Percentiles rank a stretch among this genome's conserved stretches.
Evolutionary conservation across 2,113 vertebrate species (phyloP).

Genomic region (Strix uralensis): DNA sequence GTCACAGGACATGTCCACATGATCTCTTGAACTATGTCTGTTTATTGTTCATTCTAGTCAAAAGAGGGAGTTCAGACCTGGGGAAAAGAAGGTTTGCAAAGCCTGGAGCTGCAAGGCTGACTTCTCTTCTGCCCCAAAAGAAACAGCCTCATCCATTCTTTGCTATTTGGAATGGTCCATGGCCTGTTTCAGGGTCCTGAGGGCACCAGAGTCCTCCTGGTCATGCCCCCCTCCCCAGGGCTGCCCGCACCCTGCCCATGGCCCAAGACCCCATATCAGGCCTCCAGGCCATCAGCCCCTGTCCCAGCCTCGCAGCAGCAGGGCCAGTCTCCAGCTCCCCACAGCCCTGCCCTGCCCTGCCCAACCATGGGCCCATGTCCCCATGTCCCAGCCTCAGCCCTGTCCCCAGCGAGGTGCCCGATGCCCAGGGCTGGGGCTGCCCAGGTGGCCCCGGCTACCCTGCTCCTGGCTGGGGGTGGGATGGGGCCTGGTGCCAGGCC

Average conservation of each 20-base stretch:
- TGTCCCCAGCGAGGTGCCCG: background rate
- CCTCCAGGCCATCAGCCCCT: rapidly evolving
- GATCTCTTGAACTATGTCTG: background rate
- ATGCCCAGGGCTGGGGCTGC: rapidly evolving
- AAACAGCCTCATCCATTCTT: background rate
- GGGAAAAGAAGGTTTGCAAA: background rate
- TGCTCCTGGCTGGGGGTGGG: background rate
- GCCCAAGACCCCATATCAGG: rapidly evolving
- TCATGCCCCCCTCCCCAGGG: background rate
- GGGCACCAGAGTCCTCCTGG: too few relatives aligned
- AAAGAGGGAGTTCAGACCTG: background rate
- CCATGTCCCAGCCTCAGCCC: background rate
- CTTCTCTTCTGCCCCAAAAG: background rate
- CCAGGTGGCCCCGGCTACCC: rapidly evolving
- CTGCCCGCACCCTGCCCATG: rapidly evolving
- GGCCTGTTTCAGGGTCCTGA: background rate
- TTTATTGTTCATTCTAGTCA: background rate
- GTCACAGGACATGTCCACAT: background rate
- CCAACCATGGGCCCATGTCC: rapidly evolving
- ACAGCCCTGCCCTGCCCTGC: background rate
- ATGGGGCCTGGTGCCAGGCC: too few relatives aligned
- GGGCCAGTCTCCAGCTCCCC: background rate
- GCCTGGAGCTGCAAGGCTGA: background rate
- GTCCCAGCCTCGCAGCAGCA: rapidly evolving
- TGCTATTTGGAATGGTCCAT: background rate